These are phyloP conservation scores for Characodon lateralis DNA, from an alignment of 2,797 vertebrate species.

Conservation along the genomic window DNA sequence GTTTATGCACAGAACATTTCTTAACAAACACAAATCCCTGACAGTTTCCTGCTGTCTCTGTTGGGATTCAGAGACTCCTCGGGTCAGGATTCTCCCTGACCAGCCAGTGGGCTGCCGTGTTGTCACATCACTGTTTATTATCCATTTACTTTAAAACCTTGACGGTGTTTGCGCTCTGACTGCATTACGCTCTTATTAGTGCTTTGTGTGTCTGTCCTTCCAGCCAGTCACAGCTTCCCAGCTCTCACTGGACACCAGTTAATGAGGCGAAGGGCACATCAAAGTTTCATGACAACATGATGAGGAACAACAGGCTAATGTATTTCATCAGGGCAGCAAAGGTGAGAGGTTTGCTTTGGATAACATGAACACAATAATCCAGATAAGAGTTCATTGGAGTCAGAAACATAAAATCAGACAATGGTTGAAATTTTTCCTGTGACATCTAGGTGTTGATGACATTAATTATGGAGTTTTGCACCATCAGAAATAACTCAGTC, in stretches of 20 bases:
- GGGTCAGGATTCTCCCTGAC: not conserved
- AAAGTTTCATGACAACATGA: not conserved
- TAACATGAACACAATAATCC: not conserved
- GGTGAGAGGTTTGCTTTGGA: not conserved
- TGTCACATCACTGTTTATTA: not conserved
- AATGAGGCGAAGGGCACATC: not conserved
- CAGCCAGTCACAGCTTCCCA: not conserved
- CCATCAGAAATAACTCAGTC: not conserved
- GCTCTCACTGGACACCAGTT: not conserved
- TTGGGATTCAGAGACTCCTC: not conserved
- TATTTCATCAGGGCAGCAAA: not conserved
- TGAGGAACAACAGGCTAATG: not conserved
- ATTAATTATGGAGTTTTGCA: not conserved
- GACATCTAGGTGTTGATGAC: not conserved
- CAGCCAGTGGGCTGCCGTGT: not conserved
- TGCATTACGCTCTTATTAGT: conserved; percentile 5
- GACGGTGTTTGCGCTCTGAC: not conserved
- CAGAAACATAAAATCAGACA: not conserved
- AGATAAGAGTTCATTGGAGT: not conserved
- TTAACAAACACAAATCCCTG: too few relatives aligned
- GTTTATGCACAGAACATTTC: too few relatives aligned
- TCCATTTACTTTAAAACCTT: not conserved
- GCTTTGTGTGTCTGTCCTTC: not conserved
- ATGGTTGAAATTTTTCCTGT: not conserved
- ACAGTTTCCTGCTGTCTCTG: not conserved